Evolutionary conservation across 1,140 invertebrate genomes (phyloP), one percentile per base, ranked within the genome.

Genomic region (Pseudachorutes palmiensis): DNA sequence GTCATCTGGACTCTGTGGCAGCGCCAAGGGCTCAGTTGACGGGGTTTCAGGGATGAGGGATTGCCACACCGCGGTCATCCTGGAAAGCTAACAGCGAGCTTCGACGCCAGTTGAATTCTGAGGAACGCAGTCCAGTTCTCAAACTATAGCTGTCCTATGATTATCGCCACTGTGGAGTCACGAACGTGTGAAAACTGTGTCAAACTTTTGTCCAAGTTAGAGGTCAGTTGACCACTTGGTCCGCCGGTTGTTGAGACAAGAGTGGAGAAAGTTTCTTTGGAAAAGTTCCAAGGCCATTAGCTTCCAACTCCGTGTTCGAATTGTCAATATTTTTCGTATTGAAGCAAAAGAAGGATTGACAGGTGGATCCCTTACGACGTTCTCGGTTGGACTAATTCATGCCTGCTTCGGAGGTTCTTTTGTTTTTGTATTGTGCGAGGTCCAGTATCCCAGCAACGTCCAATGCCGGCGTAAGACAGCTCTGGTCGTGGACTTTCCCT

Each of bases 41-140:
- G 69, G 65, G 29, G 64, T 74, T 65, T 69, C 68, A 30, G 70
- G 67, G 41, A 64, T 66, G n/a, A 72, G 60, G 12, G 70, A 31
- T 49, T 68, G 64, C 70, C 70, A 72, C 3, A 67, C 64, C 1
- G 64, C 65, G 14, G 67, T 59, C 70, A 72, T 72, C 12, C n/a
- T n/a, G n/a, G n/a, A n/a, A n/a, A 14, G 9, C 36, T 41, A 41
- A 41, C 5, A 5, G 36, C 36, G 5, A 19, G 5, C 5, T 41
- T 19, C 36, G 19, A 19, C 19, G 5, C 36, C 5, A 5, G 5
- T 41, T 41, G 19, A 41, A 41, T 41, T 5, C 5, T 19, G 19
- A 5, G 36, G 5, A 9, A 41, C 36, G 5, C 5, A 41, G 19
- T 41, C 19, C 36, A 9, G 36, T 5, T 41, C 19, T 9, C 5